Evolutionary conservation across 2,888 invertebrate species (phyloP).

Genomic region (Pharmacophagus antenor): DNA sequence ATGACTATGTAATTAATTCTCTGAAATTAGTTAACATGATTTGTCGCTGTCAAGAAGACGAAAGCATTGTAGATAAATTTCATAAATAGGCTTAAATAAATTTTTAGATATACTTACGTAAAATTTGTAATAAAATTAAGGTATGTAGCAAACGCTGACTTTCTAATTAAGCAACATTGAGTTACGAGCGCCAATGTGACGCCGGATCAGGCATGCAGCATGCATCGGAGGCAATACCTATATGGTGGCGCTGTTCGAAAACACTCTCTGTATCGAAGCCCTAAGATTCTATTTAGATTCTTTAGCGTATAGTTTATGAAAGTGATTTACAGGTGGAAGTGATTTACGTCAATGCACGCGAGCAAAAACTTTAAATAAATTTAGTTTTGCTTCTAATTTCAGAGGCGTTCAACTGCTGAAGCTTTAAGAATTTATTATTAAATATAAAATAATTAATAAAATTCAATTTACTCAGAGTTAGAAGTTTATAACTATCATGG

Average conservation of each 20-base stretch:
- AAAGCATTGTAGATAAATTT: no score
- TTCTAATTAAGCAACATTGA: conserved; percentile 30
- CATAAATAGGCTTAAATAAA: neutral
- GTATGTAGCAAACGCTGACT: conserved; percentile 22
- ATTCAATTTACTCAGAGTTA: no score
- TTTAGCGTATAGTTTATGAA: conserved; percentile 2
- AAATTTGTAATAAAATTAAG: neutral
- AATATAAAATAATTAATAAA: neutral
- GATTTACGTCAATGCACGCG: conserved; percentile 31
- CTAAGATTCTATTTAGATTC: conserved; percentile 3
- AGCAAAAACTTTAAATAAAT: conserved; percentile 29
- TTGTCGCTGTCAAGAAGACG: no score
- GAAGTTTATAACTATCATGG: no score
- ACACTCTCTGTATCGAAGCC: conserved; percentile 2
- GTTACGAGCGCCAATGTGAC: conserved; percentile 30
- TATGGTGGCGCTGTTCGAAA: neutral
- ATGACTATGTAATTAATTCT: no score
- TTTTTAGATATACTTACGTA: neutral
- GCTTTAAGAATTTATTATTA: neutral
- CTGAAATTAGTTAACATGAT: no score
- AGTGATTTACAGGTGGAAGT: conserved; percentile 30
- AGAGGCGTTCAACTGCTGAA: conserved; percentile 10
- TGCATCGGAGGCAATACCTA: conserved; percentile 27
- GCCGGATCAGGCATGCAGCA: conserved; percentile 29
- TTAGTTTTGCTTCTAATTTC: conserved; percentile 12